These are phyloP conservation scores for Tenrec ecaudatus DNA, from an alignment of 2,113 vertebrate genomes.

Conservation along the genomic window DNA sequence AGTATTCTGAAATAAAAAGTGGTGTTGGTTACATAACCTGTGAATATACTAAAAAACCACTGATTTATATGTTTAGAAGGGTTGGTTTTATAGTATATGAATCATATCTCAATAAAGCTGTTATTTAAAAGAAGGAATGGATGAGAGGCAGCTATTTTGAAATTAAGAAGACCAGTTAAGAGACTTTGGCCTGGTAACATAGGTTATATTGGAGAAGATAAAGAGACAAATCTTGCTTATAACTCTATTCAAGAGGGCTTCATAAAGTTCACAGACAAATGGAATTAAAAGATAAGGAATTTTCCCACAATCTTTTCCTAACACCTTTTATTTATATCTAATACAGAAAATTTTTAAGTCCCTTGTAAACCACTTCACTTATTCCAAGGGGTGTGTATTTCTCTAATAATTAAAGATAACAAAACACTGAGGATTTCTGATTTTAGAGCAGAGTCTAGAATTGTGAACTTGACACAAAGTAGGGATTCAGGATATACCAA, in stretches of 20 bases:
- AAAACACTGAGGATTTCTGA: background rate
- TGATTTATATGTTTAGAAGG: background rate
- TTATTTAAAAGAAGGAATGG: background rate
- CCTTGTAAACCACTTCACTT: background rate
- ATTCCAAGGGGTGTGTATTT: background rate
- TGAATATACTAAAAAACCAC: constrained; percentile 14
- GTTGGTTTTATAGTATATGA: background rate
- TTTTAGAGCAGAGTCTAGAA: background rate
- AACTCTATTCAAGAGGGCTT: background rate
- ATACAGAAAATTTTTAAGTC: too few relatives aligned
- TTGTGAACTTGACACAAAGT: background rate
- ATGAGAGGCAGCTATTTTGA: background rate
- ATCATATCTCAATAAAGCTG: constrained; percentile 22
- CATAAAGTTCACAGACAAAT: too few relatives aligned
- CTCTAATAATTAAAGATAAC: background rate
- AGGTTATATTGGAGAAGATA: background rate
- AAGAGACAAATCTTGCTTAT: background rate
- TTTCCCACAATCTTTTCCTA: too few relatives aligned
- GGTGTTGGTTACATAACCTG: background rate
- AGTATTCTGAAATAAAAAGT: background rate
- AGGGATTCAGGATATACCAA: background rate
- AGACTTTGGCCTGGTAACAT: background rate
- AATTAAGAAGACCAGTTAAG: constrained; percentile 24
- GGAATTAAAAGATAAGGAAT: too few relatives aligned
- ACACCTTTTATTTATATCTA: too few relatives aligned